Conservation (phyloP, 2,113 vertebrate species). For the Sander lucioperca region DNA sequence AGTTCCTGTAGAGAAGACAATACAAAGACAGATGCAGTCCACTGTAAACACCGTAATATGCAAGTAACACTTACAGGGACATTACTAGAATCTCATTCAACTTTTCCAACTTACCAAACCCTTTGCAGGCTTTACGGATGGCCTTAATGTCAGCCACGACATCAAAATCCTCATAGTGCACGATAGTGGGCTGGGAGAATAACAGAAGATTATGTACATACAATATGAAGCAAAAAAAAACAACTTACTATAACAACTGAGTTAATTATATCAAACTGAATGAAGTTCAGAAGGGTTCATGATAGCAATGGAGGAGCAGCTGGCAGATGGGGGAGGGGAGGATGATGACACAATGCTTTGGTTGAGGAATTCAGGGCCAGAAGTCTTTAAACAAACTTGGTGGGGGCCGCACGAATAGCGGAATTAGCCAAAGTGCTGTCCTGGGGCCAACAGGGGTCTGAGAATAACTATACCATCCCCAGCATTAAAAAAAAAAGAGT, state of each 20-base stretch:
- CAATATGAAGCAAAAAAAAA: background rate
- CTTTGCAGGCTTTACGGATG: conserved; percentile 88
- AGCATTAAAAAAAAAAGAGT: too few relatives aligned
- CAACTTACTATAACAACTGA: background rate
- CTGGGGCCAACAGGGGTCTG: background rate
- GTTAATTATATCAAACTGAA: background rate
- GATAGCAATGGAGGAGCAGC: conserved; percentile 29
- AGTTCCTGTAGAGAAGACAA: conserved; percentile 74
- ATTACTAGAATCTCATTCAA: background rate
- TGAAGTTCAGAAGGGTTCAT: background rate
- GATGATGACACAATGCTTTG: conserved; percentile 12
- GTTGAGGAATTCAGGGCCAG: conserved; percentile 61
- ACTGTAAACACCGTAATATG: background rate
- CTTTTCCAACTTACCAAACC: conserved; percentile 76
- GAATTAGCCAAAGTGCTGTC: background rate
- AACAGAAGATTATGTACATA: background rate
- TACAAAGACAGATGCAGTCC: background rate
- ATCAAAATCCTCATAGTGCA: conserved; percentile 83
- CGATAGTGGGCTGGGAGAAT: conserved; percentile 79
- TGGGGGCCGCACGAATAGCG: conserved; percentile 13
- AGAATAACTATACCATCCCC: background rate
- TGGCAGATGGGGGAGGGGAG: conserved; percentile 50
- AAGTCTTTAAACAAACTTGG: conserved; percentile 73
- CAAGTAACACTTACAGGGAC: rapidly evolving
- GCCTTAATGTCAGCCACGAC: conserved; percentile 85